Base-by-base conservation (phyloP, 2,113 vertebrate species). In the Tupaia tana region DNA sequence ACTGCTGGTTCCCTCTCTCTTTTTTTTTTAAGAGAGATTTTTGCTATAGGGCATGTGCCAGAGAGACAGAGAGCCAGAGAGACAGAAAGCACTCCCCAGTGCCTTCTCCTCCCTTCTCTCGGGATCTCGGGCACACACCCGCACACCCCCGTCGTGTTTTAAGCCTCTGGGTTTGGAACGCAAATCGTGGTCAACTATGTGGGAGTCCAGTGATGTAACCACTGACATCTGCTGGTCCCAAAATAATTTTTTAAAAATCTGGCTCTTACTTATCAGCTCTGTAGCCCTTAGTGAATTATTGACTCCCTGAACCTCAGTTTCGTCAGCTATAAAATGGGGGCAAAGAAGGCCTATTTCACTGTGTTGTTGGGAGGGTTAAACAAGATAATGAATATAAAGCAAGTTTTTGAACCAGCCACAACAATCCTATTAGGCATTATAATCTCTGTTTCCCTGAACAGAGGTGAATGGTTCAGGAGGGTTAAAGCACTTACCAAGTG, bases 321-420 rank as follows among this genome's bases (percentile, higher is more conserved):
- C 89, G 29, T 84, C 31, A 84, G 61, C 74, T 95, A 16, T 82
- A 89, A 92, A 75, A 93, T 81, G 73, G 95, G 82, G 58, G 58
- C 12, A 81, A 58, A 78, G n/a, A 52, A 78, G 63, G n/a, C 58
- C 69, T 10, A 14, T 78, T 93, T 80, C 71, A 24, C 43, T 63
- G 58, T 16, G 25, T 85, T 31, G 52, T 12, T 67, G n/a, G 58
- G 56, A 54, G 59, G 75, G 93, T 71, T 86, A 29, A 27, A 0
- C 59, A 67, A 94, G 64, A 66, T 70, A 84, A 85, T 77, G 79
- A 73, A 91, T 10, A 8, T 73, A 78, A 93, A 87, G 70, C 52
- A 84, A 86, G 27, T n/a, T 70, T 70, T 89, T 94, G 78, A 81
- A 59, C 91, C 70, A 75, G 18, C 27, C 52, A 90, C 96, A 82